Conservation (phyloP, 2,113 vertebrate genomes). For the Anolis sagrei region DNA sequence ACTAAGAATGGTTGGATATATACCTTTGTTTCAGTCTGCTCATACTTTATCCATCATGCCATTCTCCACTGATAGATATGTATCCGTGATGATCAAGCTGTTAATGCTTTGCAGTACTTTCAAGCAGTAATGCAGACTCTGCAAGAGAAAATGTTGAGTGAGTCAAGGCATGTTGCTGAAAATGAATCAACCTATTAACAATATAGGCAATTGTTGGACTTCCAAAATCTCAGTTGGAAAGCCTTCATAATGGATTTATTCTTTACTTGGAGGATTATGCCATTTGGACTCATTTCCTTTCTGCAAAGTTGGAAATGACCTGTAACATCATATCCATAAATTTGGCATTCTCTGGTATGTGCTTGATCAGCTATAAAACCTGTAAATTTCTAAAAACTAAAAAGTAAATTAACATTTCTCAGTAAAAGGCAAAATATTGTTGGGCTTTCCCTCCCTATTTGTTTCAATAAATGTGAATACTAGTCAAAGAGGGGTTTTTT, state of each 20-base stretch:
- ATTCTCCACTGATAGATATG: slow-evolving; percentile 39
- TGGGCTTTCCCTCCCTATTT: no score
- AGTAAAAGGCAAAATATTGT: not conserved
- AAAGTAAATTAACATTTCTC: slow-evolving; percentile 23
- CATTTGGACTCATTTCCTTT: slow-evolving; percentile 61
- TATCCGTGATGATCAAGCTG: slow-evolving; percentile 26
- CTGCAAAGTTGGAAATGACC: slow-evolving; percentile 61
- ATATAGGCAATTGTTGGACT: slow-evolving; percentile 62
- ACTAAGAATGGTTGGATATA: slow-evolving; percentile 27
- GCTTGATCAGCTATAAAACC: not conserved
- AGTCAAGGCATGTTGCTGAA: slow-evolving; percentile 57
- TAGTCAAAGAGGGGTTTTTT: slow-evolving; percentile 10
- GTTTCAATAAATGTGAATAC: not conserved
- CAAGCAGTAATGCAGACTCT: slow-evolving; percentile 9
- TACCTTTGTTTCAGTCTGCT: slow-evolving; percentile 48
- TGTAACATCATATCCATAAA: slow-evolving; percentile 61
- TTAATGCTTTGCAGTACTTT: slow-evolving; percentile 54
- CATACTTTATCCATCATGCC: slow-evolving; percentile 30
- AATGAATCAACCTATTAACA: slow-evolving; percentile 69
- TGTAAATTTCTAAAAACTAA: not conserved
- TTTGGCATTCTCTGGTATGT: slow-evolving; percentile 26
- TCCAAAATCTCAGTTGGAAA: slow-evolving; percentile 68
- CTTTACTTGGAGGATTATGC: slow-evolving; percentile 67
- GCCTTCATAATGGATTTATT: slow-evolving; percentile 64
- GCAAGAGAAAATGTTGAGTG: slow-evolving; percentile 49